These are phyloP conservation scores for Margarornis squamiger DNA, from an alignment of 2,797 vertebrate species.

Conservation along the genomic window DNA sequence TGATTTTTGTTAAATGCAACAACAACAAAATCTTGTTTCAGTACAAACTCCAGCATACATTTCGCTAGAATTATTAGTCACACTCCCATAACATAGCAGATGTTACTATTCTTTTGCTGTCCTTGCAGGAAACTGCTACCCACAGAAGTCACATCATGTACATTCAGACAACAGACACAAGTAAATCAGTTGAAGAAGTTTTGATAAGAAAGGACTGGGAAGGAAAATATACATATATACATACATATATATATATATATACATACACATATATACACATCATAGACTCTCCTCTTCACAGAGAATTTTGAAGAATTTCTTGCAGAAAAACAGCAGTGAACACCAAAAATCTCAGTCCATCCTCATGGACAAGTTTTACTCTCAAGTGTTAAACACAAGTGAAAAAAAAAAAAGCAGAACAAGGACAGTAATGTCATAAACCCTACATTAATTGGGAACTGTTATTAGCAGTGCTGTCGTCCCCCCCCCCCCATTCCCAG, in stretches of 20 bases:
- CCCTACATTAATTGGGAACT: neutral
- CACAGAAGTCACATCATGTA: neutral
- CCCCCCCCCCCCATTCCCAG: constrained; percentile 25
- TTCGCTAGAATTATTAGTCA: neutral
- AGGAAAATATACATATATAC: no score
- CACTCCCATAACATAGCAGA: neutral
- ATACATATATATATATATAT: neutral
- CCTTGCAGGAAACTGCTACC: neutral
- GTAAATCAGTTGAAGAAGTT: neutral
- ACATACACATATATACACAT: neutral
- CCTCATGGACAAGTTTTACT: neutral
- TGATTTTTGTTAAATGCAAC: neutral
- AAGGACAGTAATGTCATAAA: neutral
- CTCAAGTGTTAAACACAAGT: neutral
- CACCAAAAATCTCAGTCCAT: neutral
- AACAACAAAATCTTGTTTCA: neutral
- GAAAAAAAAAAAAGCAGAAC: neutral
- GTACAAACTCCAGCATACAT: neutral
- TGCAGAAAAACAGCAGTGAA: neutral
- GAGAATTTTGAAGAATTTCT: neutral
- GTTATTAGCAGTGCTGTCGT: neutral
- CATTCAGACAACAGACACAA: neutral
- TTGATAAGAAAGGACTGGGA: neutral
- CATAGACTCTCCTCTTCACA: neutral
- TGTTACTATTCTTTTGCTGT: neutral